Conservation (phyloP, 2,797 vertebrate species). For the Prunella strophiata region DNA sequence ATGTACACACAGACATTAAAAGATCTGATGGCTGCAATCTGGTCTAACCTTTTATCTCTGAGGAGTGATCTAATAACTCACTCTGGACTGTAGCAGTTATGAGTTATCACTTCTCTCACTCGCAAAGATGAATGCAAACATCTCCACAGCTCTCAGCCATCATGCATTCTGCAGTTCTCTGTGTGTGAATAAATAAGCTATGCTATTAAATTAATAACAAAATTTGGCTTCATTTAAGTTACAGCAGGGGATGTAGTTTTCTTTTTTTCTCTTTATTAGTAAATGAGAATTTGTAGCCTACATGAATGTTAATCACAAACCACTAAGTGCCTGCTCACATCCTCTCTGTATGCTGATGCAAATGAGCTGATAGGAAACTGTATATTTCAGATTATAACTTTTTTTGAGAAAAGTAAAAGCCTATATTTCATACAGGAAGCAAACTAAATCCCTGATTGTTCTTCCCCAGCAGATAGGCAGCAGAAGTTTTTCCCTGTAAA, state of each 20-base stretch:
- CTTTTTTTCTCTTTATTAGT: slow-evolving; percentile 46
- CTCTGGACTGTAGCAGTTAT: not conserved
- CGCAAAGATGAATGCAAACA: slow-evolving; percentile 41
- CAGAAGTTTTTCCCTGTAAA: not conserved
- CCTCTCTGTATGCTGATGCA: not conserved
- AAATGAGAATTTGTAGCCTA: slow-evolving; percentile 22
- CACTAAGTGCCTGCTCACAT: not conserved
- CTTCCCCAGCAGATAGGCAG: not conserved
- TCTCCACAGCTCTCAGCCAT: slow-evolving; percentile 23
- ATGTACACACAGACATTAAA: slow-evolving; percentile 1
- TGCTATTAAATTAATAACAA: slow-evolving; percentile 42
- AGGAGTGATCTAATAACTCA: slow-evolving; percentile 61
- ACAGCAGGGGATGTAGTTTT: slow-evolving; percentile 26
- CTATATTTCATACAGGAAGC: not conserved
- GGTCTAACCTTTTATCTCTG: slow-evolving; percentile 63
- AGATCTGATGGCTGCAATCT: slow-evolving; percentile 47
- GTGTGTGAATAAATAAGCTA: not conserved
- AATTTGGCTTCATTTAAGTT: slow-evolving; percentile 24
- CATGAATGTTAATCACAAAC: slow-evolving; percentile 2
- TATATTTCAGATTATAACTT: not conserved
- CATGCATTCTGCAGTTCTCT: not conserved
- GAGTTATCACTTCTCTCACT: slow-evolving; percentile 51
- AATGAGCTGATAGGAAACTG: not conserved
- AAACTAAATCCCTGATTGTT: not conserved
- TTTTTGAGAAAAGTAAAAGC: not conserved